These are phyloP conservation scores for Parauchenoglanis punctatus DNA, from an alignment of 2,797 vertebrate genomes.

Conservation along the genomic window DNA sequence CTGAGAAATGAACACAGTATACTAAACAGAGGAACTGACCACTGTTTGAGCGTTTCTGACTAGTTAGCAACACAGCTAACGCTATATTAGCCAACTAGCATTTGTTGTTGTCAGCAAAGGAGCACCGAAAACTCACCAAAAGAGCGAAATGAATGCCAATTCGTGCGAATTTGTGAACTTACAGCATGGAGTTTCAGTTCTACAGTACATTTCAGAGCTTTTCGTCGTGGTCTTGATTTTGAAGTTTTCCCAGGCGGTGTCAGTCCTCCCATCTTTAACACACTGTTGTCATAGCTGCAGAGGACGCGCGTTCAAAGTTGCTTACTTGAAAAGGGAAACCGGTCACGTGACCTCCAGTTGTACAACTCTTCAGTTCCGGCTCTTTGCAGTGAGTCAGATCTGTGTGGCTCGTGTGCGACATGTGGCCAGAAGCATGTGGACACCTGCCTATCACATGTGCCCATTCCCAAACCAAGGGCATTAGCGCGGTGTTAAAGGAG, in stretches of 20 bases:
- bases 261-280: constrained; percentile 61
- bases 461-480: neutral
- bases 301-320: constrained; percentile 45
- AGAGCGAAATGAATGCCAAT: neutral
- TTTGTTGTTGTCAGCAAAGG: constrained; percentile 20
- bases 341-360: constrained; percentile 74
- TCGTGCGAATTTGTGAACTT: constrained; percentile 60
- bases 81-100: constrained; percentile 20
- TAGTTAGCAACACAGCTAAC: constrained; percentile 25
- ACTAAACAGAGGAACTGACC: neutral
- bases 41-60: neutral
- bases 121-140: neutral
- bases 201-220: constrained; percentile 73
- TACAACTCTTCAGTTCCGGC: neutral
- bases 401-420: neutral
- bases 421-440: neutral
- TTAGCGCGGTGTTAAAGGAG: neutral
- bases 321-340: constrained; percentile 56
- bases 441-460: neutral
- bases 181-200: constrained; percentile 70
- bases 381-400: neutral
- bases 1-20: neutral
- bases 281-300: constrained; percentile 70
- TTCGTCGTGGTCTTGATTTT: constrained; percentile 48
- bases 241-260: constrained; percentile 51